Evolutionary conservation across 2,113 vertebrate species (phyloP), one percentile per base, ranked within the genome.

Genomic region (Tylochromis polylepis): DNA sequence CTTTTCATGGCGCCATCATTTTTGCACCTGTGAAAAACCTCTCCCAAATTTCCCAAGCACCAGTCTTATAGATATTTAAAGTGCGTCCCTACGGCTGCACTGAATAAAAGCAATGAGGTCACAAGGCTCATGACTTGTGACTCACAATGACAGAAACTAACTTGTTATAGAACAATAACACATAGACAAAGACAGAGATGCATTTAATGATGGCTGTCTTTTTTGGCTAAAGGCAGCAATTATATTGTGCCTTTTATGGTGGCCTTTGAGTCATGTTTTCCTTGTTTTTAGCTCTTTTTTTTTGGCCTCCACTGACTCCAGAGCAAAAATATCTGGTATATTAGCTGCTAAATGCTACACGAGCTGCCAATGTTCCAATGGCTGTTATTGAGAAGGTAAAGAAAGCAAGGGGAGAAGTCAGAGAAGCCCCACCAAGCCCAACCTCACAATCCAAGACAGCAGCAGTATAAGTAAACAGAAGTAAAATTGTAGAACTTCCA

Each of bases 21-120:
- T 86, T 79, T 20, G 82, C 79, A 78, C 20, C 65, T 27, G 5
- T 53, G 43, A 85, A 86, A 46, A 89, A 46, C 57, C 24, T 84
- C 53, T 85, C 34, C 6, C 60, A 87, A 46, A 83, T 24, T 34
- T 15, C 15, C 20, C 43, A 18, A 43, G 46, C 11, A 18, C 38
- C 59, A 11, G 16, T 65, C 57, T 41, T 75, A 79, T 59, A 85
- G 82, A 85, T 86, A 53, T 86, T 91, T 18, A 82, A 87, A 89
- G 5, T 11, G 18, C 56, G 0, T 29, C 55, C 9, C 59, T 36
- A 5, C 22, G 83, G 83, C 60, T 60, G 18, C 22, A 31, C 29
- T 51, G 31, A 82, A 75, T 22, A 75, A 85, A 72, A 27, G 18
- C 14, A 22, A 34, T 29, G 59, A 55, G 79, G 72, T 41, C 55